Conservation (phyloP, 2,113 vertebrate species). For the Corvus hawaiiensis region DNA sequence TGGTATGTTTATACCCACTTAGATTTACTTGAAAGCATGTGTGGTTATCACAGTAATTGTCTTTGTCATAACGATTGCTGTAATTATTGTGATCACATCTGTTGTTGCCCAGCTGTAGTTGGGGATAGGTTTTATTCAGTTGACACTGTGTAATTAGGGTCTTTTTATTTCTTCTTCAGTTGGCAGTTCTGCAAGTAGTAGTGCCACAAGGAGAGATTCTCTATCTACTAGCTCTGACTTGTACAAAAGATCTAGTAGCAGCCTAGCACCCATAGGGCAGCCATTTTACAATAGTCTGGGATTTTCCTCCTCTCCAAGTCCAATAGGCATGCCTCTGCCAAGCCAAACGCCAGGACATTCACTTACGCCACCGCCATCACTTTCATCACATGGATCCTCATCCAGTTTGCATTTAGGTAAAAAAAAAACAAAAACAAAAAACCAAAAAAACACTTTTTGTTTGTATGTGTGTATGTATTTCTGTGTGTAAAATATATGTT, state of each 20-base stretch:
- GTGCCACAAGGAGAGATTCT: conserved; percentile 93
- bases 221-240: conserved; percentile 92
- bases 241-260: conserved; percentile 96
- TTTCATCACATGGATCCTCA: conserved; percentile 96
- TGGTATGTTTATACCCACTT: conserved; percentile 73
- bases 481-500: conserved; percentile 79
- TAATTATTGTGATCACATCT: conserved; percentile 79
- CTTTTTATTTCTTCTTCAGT: conserved; percentile 81
- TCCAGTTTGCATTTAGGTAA: conserved; percentile 96
- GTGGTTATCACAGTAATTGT: conserved; percentile 79
- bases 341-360: conserved; percentile 94
- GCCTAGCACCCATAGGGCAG: conserved; percentile 94
- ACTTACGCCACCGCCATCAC: conserved; percentile 95
- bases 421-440: conserved; percentile 58
- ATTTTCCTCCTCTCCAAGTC: conserved; percentile 97
- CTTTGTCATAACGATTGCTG: conserved; percentile 72
- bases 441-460: conserved; percentile 72
- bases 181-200: conserved; percentile 93
- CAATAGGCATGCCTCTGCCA: conserved; percentile 92
- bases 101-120: conserved; percentile 79
- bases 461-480: conserved; percentile 81
- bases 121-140: conserved; percentile 81
- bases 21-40: conserved; percentile 72
- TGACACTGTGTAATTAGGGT: conserved; percentile 83
- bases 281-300: conserved; percentile 98